Evolutionary conservation across 2,888 invertebrate genomes (phyloP), one percentile per base, ranked within the genome.

Genomic region (Bugula neritina): DNA sequence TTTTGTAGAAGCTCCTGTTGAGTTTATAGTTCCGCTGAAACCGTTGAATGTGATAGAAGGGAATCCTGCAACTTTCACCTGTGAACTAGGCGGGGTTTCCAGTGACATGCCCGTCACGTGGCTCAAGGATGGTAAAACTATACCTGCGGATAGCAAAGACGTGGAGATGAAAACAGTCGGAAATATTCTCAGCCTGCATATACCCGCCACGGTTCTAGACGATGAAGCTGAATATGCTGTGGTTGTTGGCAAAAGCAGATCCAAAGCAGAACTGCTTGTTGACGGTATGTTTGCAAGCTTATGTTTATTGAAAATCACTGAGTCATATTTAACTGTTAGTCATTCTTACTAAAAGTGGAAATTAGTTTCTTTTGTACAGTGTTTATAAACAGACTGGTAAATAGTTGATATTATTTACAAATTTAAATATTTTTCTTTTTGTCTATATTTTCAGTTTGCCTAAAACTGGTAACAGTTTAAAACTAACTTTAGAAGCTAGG

Each of bases 71-170:
- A 63, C 63, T 13, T 76, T 85, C 72, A 78, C 77, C 10, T 92
- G 94, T 13, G 90, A 93, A 86, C 86, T 95, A 71, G 93, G 94
- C 0, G 89, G 90, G 76, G 89, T 90, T 72, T 27, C 63, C 21
- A 13, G 63, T 63, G 88, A 90, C 76, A 88, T 90, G 13, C 88
- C 90, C 74, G 92, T 94, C 0, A 89, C 89, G 72, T 96, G 96
- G 95, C 88, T 88, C 76, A 87, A 86, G 86, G 78, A 77, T 58
- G 75, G 75, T 69, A 72, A 75, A 17, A 75, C 75, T 13, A 10
- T 63, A 31, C 27, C 63, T 63, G 1, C 63, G 2, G 31, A 63
- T 31, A 27, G 17, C 27, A 63, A 63, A 27, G 31, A 31, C 31
- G 21, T 63, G n/a, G 29, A 63, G 63, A 63, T 63, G 31, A 3